These are phyloP conservation scores for Mellilla xanthometata DNA, from an alignment of 2,888 invertebrate species.

Conservation along the genomic window DNA sequence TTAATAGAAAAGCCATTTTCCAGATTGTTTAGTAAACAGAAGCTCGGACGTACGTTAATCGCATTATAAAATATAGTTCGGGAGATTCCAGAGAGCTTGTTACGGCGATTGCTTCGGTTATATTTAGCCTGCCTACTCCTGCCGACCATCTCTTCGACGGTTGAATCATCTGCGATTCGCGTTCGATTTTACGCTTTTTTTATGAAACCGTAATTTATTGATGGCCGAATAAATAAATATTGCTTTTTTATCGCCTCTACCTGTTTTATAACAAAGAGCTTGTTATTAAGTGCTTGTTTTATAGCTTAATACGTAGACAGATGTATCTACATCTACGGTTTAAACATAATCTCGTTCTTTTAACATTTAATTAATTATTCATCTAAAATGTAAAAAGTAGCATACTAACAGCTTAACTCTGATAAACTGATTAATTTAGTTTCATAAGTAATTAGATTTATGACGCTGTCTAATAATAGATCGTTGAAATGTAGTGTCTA, in stretches of 20 bases:
- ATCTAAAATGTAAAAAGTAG: too few relatives aligned
- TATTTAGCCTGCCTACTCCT: conserved; percentile 35
- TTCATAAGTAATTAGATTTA: too few relatives aligned
- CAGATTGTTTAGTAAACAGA: background rate
- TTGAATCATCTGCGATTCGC: conserved; percentile 23
- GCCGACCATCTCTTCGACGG: conserved; percentile 20
- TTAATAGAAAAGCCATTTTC: background rate
- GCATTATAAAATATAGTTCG: conserved; percentile 22
- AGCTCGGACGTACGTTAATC: conserved; percentile 1
- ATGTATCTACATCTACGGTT: too few relatives aligned
- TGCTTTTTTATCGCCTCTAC: conserved; percentile 25
- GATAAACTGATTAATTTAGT: too few relatives aligned
- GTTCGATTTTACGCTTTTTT: conserved; percentile 23
- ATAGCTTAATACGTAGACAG: too few relatives aligned
- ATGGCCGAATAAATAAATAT: conserved; percentile 18
- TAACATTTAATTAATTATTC: too few relatives aligned
- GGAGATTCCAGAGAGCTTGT: conserved; percentile 58
- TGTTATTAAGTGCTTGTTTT: conserved; percentile 11
- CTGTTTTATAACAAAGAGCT: conserved; percentile 25
- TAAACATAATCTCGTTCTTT: too few relatives aligned
- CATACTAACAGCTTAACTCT: too few relatives aligned
- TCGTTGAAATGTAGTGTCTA: too few relatives aligned
- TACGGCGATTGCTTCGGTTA: conserved; percentile 52
- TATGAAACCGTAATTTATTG: conserved; percentile 28
- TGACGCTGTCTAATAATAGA: too few relatives aligned